phyloP scores from a whole-genome alignment of 2,888 invertebrate genomes.

The Leptinotarsa rubiginosa region DNA sequence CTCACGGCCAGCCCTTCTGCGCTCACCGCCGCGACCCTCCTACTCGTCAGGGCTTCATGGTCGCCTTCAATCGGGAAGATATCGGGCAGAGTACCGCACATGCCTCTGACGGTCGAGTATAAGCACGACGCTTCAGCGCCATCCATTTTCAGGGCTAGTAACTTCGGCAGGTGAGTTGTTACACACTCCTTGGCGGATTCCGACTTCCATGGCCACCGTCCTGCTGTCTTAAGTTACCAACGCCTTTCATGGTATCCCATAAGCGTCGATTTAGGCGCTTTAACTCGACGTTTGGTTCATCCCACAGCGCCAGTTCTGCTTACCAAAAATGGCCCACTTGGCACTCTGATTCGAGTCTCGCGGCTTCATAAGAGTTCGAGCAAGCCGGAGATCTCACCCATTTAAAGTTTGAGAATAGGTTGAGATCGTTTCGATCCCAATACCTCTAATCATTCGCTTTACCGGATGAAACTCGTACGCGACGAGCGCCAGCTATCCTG shows the following conservation, averaged over 20 bases:
- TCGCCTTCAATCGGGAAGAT: constrained; percentile 27
- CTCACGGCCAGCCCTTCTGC: constrained; percentile 73
- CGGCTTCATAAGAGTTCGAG: constrained; percentile 8
- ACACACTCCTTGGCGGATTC: constrained; percentile 72
- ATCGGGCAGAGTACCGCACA: constrained; percentile 41
- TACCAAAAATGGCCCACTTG: constrained; percentile 81
- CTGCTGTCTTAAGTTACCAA: constrained; percentile 68
- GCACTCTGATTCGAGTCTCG: constrained; percentile 67
- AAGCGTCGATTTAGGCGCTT: constrained; percentile 72
- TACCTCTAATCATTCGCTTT: constrained; percentile 77
- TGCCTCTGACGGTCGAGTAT: constrained; percentile 42
- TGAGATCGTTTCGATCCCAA: constrained; percentile 72
- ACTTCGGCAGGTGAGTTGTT: constrained; percentile 73
- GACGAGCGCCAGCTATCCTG: constrained; percentile 66
- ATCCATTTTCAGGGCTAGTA: constrained; percentile 76
- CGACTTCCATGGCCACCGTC: constrained; percentile 83
- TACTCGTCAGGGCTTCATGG: constrained; percentile 73
- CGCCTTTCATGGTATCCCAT: constrained; percentile 70
- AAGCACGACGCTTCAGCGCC: constrained; percentile 72
- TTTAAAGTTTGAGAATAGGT: constrained; percentile 82
- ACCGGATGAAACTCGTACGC: constrained; percentile 71
- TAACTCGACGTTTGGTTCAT: constrained; percentile 79
- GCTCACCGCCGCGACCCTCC: constrained; percentile 70
- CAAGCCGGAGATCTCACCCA: constrained; percentile 74
- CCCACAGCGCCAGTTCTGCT: constrained; percentile 85